A percentile compares a stretch with the other conserved stretches of the same genome.
phyloP scores from a whole-genome alignment of 2,113 vertebrate species.

The Chloebia gouldiae region DNA sequence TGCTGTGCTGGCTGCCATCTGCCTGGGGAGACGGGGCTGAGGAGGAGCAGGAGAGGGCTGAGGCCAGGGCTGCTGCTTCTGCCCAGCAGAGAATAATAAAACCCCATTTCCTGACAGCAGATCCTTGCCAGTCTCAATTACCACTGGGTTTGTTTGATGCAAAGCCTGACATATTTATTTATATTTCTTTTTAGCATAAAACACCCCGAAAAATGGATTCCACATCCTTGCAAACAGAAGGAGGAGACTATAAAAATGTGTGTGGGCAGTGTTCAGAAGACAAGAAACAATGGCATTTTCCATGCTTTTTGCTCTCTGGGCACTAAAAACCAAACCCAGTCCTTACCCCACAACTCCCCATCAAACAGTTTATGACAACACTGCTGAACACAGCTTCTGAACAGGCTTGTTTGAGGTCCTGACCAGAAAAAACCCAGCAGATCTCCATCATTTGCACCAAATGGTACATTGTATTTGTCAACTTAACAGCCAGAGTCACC shows the following conservation, averaged over 20 bases:
- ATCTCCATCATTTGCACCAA: background rate
- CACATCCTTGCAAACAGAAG: constrained; percentile 8
- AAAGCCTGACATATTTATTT: constrained; percentile 19
- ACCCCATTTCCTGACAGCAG: constrained; percentile 1
- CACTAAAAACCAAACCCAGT: background rate
- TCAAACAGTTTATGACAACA: background rate
- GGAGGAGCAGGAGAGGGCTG: background rate
- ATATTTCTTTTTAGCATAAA: background rate
- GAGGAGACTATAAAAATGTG: background rate
- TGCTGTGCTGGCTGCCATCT: background rate
- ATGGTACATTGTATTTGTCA: background rate
- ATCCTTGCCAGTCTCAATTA: constrained; percentile 4
- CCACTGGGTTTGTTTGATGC: background rate
- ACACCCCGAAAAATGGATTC: constrained; percentile 1
- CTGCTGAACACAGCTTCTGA: background rate
- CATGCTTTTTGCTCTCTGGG: background rate
- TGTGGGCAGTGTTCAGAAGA: background rate
- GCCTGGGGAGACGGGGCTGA: background rate
- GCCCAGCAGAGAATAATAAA: background rate
- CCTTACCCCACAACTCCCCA: background rate
- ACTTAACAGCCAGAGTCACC: background rate
- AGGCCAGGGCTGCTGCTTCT: constrained; percentile 3
- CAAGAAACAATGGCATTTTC: constrained; percentile 8
- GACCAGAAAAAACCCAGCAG: background rate
- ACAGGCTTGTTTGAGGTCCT: background rate